Conservation (phyloP, 92 coral and sea anemone genomes). For the Paragorgia papillata region DNA sequence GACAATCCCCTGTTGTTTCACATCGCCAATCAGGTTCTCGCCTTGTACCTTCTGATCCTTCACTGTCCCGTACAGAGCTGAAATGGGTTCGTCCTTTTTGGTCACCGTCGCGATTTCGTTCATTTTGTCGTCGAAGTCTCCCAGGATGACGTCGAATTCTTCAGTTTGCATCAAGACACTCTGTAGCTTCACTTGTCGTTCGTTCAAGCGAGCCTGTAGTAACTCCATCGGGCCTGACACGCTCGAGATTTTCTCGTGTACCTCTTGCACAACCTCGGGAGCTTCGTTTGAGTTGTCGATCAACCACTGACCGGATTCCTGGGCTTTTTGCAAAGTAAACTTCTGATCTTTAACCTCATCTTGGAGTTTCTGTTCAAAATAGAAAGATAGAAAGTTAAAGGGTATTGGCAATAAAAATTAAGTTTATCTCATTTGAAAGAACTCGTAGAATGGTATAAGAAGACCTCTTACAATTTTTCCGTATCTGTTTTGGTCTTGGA, state of each 20-base stretch:
- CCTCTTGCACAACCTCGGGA: slow-evolving; percentile 89
- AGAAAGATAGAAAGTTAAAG: too few species aligned
- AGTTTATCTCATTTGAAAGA: too few species aligned
- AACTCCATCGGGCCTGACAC: slow-evolving; percentile 81
- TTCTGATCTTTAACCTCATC: slow-evolving; percentile 79
- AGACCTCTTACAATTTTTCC: too few species aligned
- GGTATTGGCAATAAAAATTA: too few species aligned
- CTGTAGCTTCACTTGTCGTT: slow-evolving; percentile 93
- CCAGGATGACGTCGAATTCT: slow-evolving; percentile 75
- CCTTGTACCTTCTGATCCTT: slow-evolving; percentile 80
- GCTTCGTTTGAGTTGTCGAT: slow-evolving; percentile 79
- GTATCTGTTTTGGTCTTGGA: too few species aligned
- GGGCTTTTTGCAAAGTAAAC: slow-evolving; percentile 68
- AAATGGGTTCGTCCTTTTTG: slow-evolving; percentile 68
- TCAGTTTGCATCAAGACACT: slow-evolving; percentile 85
- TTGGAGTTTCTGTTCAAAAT: slow-evolving; percentile 74
- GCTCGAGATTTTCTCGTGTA: slow-evolving; percentile 86
- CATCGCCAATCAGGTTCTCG: slow-evolving; percentile 67
- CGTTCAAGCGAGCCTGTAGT: slow-evolving; percentile 79
- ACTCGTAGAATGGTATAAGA: too few species aligned
- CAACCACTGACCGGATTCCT: slow-evolving; percentile 84
- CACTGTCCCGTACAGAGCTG: slow-evolving; percentile 82
- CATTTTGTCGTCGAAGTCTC: neutral
- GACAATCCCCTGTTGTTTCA: slow-evolving; percentile 71
- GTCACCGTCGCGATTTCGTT: slow-evolving; percentile 28